A percentile compares a stretch with the other conserved stretches of the same genome.
These are phyloP conservation scores for Ophraella communa DNA, from an alignment of 2,888 invertebrate genomes.

Conservation along the genomic window DNA sequence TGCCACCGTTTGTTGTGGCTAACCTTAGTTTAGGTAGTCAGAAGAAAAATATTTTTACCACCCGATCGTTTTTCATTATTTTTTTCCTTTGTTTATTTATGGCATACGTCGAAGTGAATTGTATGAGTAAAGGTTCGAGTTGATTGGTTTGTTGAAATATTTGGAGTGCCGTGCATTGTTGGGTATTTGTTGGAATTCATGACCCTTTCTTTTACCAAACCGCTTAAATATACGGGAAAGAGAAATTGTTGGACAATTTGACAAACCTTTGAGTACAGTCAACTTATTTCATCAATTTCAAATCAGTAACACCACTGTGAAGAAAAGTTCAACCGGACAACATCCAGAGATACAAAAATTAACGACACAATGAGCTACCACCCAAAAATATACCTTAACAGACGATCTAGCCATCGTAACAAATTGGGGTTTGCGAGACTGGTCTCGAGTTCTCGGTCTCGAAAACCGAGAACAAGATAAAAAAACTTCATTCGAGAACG, in stretches of 20 bases:
- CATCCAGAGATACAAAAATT: too few relatives aligned
- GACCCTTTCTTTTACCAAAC: not conserved
- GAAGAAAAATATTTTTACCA: not conserved
- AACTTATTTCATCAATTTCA: too few relatives aligned
- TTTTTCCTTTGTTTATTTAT: not conserved
- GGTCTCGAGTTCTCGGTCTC: too few relatives aligned
- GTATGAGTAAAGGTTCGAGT: not conserved
- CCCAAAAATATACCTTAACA: too few relatives aligned
- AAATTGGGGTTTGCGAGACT: too few relatives aligned
- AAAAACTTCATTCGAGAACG: too few relatives aligned
- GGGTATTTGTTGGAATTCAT: not conserved
- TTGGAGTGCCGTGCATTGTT: not conserved
- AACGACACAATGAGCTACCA: too few relatives aligned
- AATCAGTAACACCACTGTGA: too few relatives aligned
- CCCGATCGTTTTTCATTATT: not conserved
- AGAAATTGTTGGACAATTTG: not conserved
- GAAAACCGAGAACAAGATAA: too few relatives aligned
- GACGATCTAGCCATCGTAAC: too few relatives aligned
- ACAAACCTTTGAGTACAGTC: too few relatives aligned
- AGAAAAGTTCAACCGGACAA: too few relatives aligned
- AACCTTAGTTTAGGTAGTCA: not conserved
- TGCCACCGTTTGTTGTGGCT: constrained; percentile 13
- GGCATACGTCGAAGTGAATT: not conserved
- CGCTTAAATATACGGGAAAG: not conserved
- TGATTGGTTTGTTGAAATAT: not conserved